Conservation (phyloP, 2,888 invertebrate genomes). For the Harmothoe impar region DNA sequence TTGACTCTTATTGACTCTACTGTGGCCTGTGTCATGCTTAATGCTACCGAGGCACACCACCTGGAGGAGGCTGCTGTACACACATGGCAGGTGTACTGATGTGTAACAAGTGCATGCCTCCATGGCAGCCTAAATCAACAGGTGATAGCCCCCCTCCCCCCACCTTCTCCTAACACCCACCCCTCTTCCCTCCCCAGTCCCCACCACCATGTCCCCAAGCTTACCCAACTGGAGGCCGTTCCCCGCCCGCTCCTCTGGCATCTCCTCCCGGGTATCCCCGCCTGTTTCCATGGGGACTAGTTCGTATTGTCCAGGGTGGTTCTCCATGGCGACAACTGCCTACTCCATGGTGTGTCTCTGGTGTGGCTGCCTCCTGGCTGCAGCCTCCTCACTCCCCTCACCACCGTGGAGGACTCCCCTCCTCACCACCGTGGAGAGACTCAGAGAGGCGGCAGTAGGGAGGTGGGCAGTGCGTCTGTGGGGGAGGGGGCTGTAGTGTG, state of each 20-base stretch:
- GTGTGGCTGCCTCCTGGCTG: background rate
- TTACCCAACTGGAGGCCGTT: background rate
- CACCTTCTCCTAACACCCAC: background rate
- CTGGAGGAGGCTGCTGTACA: too few species aligned
- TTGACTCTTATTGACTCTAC: too few species aligned
- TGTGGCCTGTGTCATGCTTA: too few species aligned
- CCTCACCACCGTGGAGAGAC: background rate
- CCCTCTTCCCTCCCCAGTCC: background rate
- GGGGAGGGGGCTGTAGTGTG: background rate
- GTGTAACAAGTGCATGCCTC: too few species aligned
- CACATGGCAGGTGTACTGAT: too few species aligned
- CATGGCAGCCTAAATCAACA: too few species aligned
- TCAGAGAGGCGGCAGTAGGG: background rate
- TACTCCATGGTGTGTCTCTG: background rate
- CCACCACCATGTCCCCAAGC: background rate
- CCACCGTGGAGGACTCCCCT: background rate
- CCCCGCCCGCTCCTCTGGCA: background rate
- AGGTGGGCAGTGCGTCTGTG: background rate
- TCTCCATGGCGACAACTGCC: conserved; percentile 28
- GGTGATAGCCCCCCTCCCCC: background rate
- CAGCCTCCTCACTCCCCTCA: background rate
- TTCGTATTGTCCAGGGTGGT: conserved; percentile 22
- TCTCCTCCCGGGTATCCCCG: background rate
- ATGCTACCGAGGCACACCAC: too few species aligned
- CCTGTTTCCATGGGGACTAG: conserved; percentile 15